A percentile compares a stretch with the other conserved stretches of the same genome.
These are phyloP conservation scores for Cheilosia urbana DNA, from an alignment of 2,888 invertebrate species.

Conservation along the genomic window DNA sequence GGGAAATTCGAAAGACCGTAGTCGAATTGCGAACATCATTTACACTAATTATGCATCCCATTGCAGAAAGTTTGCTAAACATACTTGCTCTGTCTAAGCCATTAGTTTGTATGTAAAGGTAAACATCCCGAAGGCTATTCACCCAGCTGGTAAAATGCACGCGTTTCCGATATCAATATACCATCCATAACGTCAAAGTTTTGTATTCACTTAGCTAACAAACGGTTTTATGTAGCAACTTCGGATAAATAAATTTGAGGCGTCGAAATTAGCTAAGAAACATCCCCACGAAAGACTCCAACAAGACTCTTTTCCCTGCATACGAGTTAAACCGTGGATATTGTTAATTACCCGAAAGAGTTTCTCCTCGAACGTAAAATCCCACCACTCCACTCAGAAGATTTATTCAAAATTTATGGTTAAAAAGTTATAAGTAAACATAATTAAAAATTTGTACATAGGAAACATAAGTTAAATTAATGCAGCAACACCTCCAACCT, in stretches of 20 bases:
- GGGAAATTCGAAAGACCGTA: too few relatives aligned
- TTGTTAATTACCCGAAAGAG: slow-evolving; percentile 57
- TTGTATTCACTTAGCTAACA: neutral
- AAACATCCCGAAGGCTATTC: too few relatives aligned
- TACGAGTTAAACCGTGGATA: slow-evolving; percentile 15
- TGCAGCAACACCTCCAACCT: slow-evolving; percentile 66
- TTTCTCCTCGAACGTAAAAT: slow-evolving; percentile 12
- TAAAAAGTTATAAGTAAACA: slow-evolving; percentile 67
- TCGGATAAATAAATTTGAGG: neutral
- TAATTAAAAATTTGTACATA: slow-evolving; percentile 59
- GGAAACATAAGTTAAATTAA: slow-evolving; percentile 48
- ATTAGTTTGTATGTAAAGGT: too few relatives aligned
- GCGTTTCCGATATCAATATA: too few relatives aligned
- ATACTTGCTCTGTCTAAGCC: too few relatives aligned
- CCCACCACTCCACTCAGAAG: neutral
- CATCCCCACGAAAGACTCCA: neutral
- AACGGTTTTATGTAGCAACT: neutral
- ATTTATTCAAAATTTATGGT: slow-evolving; percentile 49
- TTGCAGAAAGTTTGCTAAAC: too few relatives aligned
- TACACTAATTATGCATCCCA: too few relatives aligned
- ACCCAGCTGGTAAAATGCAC: too few relatives aligned
- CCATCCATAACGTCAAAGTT: too few relatives aligned
- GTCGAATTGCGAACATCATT: too few relatives aligned
- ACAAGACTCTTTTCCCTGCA: neutral
- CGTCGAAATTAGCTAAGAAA: neutral